Conservation (phyloP, 2,797 vertebrate genomes). For the Neopelma chrysocephalum region DNA sequence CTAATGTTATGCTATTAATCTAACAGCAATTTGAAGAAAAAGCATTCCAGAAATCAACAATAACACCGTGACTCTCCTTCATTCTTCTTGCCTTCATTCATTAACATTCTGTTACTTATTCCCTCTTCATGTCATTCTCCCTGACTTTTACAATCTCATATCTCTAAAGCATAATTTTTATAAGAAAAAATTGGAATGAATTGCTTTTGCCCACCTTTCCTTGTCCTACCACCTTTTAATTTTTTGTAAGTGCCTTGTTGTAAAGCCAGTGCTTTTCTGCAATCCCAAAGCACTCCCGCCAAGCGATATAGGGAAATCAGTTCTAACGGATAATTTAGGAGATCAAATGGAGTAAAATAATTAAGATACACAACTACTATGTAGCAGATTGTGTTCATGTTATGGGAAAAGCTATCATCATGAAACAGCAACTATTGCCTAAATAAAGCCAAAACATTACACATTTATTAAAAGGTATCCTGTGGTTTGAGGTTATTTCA, state of each 20-base stretch:
- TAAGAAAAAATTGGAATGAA: background rate
- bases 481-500: background rate
- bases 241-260: background rate
- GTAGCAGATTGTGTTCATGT: background rate
- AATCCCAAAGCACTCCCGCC: background rate
- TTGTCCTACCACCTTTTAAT: background rate
- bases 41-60: background rate
- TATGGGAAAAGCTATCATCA: background rate
- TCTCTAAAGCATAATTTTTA: background rate
- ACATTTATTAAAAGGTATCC: background rate
- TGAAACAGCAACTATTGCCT: background rate
- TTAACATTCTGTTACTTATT: background rate
- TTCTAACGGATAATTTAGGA: background rate
- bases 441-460: background rate
- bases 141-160: background rate
- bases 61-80: background rate
- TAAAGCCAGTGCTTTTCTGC: background rate
- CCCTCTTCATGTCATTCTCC: background rate
- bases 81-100: background rate
- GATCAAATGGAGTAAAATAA: background rate
- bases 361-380: background rate
- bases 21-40: background rate
- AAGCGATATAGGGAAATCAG: background rate
- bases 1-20: background rate
- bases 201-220: background rate